Percentiles rank a stretch among this genome's conserved stretches.
Evolutionary conservation across 1,140 invertebrate genomes (phyloP).

Genomic region (Euglossa dilemma): DNA sequence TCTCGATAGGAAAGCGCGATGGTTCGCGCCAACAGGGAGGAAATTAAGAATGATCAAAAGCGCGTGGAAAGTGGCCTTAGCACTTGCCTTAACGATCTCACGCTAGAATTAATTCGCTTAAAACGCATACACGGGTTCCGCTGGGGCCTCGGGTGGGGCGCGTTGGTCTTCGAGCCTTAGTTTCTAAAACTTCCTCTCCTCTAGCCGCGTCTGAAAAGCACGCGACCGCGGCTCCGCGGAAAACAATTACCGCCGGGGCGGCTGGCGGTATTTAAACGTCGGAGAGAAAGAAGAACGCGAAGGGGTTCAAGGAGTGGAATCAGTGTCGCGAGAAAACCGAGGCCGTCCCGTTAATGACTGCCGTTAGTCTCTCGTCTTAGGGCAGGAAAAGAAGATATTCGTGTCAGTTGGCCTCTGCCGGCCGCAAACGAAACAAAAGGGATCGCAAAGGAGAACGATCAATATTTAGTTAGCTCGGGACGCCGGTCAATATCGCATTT

Average conservation of each 20-base stretch:
- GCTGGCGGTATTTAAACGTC: conserved; percentile 35
- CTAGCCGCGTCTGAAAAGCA: conserved; percentile 34
- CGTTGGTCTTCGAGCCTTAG: conserved; percentile 4
- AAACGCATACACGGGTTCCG: not conserved
- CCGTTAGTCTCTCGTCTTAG: conserved; percentile 42
- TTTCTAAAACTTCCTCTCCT: conserved; percentile 18
- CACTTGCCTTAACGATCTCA: conserved; percentile 2
- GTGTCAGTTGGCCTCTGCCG: conserved; percentile 49
- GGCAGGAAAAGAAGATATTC: conserved; percentile 50
- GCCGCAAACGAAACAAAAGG: conserved; percentile 46
- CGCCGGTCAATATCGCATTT: conserved; percentile 53
- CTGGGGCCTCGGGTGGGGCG: not conserved
- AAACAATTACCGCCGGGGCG: conserved; percentile 31
- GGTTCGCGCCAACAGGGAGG: no score
- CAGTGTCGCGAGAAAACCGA: conserved; percentile 51
- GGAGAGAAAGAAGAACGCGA: conserved; percentile 1
- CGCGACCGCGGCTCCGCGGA: conserved; percentile 16
- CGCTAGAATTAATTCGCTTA: conserved; percentile 30
- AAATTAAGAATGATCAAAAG: not conserved
- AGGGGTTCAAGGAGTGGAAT: conserved; percentile 52
- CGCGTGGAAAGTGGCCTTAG: not conserved
- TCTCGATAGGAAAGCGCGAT: no score
- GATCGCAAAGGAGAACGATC: conserved; percentile 55
- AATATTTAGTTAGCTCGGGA: conserved; percentile 47
- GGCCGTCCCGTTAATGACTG: conserved; percentile 36